Conservation (phyloP, 2,113 vertebrate species). For the Anolis carolinensis region DNA sequence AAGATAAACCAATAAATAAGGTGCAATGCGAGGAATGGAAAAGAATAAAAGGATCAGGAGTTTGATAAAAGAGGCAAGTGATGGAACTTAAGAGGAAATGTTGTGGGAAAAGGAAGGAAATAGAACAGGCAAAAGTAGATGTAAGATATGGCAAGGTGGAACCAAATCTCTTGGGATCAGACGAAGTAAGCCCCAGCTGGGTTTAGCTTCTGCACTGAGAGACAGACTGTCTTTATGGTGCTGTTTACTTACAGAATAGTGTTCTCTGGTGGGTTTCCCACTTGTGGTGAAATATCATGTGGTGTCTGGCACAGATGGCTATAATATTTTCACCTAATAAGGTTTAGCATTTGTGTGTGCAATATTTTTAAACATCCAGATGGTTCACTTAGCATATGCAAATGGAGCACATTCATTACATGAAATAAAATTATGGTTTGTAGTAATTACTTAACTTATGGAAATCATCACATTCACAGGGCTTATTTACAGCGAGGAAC, state of each 20-base stretch:
- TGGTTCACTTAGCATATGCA: conserved; percentile 13
- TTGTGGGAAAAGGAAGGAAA: neutral
- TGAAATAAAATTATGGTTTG: neutral
- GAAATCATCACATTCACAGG: neutral
- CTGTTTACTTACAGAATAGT: neutral
- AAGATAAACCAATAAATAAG: neutral
- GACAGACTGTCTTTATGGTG: neutral
- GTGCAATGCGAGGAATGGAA: neutral
- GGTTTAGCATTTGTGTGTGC: neutral
- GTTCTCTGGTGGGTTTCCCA: neutral
- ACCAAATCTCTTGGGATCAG: neutral
- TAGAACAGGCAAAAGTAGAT: neutral
- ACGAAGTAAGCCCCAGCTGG: neutral
- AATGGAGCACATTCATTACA: neutral
- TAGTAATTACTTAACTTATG: conserved; percentile 16
- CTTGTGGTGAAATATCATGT: neutral
- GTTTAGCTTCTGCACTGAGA: neutral
- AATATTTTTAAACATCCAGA: conserved; percentile 15
- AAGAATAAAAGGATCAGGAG: neutral
- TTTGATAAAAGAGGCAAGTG: neutral
- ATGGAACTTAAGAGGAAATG: neutral
- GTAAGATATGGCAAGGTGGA: neutral
- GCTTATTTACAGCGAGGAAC: conserved; percentile 3
- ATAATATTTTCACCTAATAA: neutral
- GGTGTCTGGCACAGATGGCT: neutral